Conservation (phyloP, 53 echinoderm and acorn worm species). For the Echinarachnius parma region DNA sequence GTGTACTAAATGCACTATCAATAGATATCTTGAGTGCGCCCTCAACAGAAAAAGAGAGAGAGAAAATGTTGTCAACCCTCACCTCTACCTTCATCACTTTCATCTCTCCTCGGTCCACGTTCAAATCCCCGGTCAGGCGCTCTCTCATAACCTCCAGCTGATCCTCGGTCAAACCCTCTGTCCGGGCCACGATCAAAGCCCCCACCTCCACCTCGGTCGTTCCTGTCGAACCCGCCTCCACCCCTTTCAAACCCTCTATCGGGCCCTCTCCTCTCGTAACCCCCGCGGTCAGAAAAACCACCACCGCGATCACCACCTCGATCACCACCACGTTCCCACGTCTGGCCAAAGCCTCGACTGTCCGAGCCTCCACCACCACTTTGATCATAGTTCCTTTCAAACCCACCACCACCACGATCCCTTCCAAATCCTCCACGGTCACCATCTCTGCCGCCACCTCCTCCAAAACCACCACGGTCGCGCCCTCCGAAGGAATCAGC, state of each 20-base stretch:
- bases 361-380: constrained; percentile 2
- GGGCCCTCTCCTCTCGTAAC: constrained; percentile 5
- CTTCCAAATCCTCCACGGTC: constrained; percentile 43
- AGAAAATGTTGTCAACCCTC: no score
- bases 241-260: constrained; percentile 47
- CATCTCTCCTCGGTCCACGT: constrained; percentile 51
- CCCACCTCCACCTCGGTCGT: constrained; percentile 23
- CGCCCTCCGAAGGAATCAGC: neutral
- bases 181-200: constrained; percentile 7
- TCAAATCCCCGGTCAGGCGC: constrained; percentile 50
- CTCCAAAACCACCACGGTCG: constrained; percentile 15
- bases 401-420: constrained; percentile 24
- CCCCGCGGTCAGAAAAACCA: constrained; percentile 9
- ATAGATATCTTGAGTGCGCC: no score
- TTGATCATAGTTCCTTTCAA: constrained; percentile 19
- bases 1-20: no score
- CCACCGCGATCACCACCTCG: constrained; percentile 3
- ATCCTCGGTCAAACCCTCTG: neutral
- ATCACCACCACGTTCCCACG: constrained; percentile 9
- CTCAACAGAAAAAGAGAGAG: no score
- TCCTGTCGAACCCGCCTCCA: constrained; percentile 7
- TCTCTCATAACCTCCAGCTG: constrained; percentile 32
- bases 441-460: constrained; percentile 34
- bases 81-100: constrained; percentile 35
- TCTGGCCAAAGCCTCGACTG: constrained; percentile 39